Conservation (phyloP, 2,113 vertebrate species). For the Orcinus orca region DNA sequence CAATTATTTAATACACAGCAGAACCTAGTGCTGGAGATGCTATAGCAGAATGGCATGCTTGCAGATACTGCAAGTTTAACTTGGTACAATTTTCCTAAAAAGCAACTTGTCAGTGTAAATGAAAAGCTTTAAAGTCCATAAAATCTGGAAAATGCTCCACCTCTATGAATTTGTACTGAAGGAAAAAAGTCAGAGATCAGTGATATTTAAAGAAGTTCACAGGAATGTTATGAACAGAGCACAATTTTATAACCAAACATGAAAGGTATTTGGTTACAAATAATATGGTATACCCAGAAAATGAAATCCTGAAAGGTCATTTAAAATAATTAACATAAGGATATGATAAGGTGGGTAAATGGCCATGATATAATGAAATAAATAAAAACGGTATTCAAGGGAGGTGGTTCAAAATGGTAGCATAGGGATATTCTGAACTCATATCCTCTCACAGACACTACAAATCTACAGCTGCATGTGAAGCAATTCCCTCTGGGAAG, state of each 20-base stretch:
- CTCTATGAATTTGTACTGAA: background rate
- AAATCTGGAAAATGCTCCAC: background rate
- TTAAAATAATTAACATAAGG: background rate
- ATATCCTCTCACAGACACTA: background rate
- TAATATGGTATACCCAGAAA: background rate
- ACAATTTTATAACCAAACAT: background rate
- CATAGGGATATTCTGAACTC: background rate
- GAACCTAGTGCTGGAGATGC: background rate
- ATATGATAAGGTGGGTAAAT: background rate
- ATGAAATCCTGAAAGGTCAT: background rate
- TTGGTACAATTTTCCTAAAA: background rate
- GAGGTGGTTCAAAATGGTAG: background rate
- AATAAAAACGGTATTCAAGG: background rate
- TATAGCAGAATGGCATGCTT: background rate
- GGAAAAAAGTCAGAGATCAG: background rate
- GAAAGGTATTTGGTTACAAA: background rate
- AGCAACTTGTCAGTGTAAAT: slow-evolving; percentile 13
- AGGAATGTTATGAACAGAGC: background rate
- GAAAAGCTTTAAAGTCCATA: background rate
- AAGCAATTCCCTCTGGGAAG: background rate
- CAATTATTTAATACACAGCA: background rate
- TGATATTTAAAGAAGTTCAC: background rate
- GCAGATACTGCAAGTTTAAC: background rate
- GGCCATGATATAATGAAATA: background rate
- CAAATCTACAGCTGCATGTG: background rate